Evolutionary conservation across 2,888 invertebrate species (phyloP), one percentile per base, ranked within the genome.

Genomic region (Agriotes lineatus): DNA sequence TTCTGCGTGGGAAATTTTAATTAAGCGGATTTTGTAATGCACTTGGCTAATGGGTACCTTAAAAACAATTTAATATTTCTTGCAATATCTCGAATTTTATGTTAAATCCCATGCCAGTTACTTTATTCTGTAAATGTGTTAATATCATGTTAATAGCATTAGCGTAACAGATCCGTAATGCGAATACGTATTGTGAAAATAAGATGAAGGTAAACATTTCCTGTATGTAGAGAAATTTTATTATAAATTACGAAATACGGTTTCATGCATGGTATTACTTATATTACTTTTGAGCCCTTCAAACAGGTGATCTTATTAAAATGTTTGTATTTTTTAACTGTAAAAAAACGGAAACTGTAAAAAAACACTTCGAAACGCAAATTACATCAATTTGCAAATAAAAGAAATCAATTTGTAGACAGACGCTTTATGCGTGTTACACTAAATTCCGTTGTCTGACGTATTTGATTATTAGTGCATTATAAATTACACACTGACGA

Each of bases 211-310:
- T 45, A 45, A 42, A 59, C 45, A 33, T 44, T 44, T 59, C 59
- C 59, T 42, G 56, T 20, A 30, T 39, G 30, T 44, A 39, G 58
- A 65, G 58, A 65, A 65, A 65, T 58, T 45, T 66, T 66, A 59
- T 59, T 30, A 58, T 48, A 52, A 58, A 59, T 59, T 59, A 66
- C 42, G 66, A 58, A 66, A 66, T 66, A 52, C 33, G 58, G 59
- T 52, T 52, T 52, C 59, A 66, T 39, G 52, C 66, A 37, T 37
- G 59, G 42, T 50, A 57, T 33, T 48, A 48, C 48, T 12, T 35
- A 50, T 39, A n/a, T n/a, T n/a, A n/a, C n/a, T n/a, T n/a, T n/a
- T n/a, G n/a, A n/a, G n/a, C n/a, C n/a, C n/a, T n/a, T n/a, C n/a
- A n/a, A n/a, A n/a, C n/a, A n/a, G n/a, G n/a, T n/a, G n/a, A n/a